These are phyloP conservation scores for Phenacoccus solenopsis DNA, from an alignment of 1,140 invertebrate species.

Conservation along the genomic window DNA sequence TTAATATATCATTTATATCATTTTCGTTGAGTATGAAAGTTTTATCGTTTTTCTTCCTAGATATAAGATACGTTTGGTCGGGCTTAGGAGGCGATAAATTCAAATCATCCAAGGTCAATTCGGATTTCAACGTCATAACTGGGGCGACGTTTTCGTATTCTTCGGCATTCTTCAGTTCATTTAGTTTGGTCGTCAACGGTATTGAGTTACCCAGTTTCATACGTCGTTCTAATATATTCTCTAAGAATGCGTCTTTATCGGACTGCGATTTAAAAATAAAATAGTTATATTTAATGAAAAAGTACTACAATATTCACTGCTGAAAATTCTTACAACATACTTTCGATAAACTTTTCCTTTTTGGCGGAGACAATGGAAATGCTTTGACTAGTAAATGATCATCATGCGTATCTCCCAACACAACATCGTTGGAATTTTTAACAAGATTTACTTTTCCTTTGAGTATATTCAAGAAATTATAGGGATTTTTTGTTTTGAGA, in stretches of 20 bases:
- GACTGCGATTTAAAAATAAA: neutral
- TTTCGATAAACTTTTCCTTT: neutral
- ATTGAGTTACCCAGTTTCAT: neutral
- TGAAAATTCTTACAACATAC: too few species aligned
- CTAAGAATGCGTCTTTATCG: neutral
- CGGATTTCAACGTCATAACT: neutral
- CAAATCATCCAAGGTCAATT: neutral
- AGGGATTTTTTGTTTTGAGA: neutral
- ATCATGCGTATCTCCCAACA: neutral
- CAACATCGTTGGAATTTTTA: neutral
- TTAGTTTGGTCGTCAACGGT: neutral
- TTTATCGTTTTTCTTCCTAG: neutral
- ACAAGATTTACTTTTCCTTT: slow-evolving; percentile 6
- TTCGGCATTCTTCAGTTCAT: neutral
- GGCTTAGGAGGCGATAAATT: neutral
- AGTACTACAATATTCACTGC: too few species aligned
- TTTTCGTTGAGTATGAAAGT: neutral
- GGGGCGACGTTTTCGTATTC: neutral
- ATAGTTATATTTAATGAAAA: too few species aligned
- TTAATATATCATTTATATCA: neutral
- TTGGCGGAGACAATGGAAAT: neutral
- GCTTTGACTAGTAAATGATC: neutral
- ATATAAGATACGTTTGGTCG: neutral
- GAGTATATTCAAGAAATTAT: slow-evolving; percentile 1
- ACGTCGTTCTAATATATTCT: neutral